These are phyloP conservation scores for Agrilus mali DNA, from an alignment of 2,888 invertebrate genomes.

Conservation along the genomic window DNA sequence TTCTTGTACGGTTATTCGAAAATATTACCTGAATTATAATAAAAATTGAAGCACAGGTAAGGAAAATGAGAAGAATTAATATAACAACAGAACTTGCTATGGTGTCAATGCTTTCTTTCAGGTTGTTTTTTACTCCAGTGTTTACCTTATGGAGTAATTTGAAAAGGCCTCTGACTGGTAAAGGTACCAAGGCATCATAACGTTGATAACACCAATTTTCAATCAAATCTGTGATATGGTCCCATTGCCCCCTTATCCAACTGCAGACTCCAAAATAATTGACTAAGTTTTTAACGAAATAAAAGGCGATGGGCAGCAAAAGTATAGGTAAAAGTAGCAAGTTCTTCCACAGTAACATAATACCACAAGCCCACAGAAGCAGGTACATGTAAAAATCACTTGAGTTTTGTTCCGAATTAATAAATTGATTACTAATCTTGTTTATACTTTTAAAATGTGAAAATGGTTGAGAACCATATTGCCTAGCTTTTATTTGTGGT, in stretches of 20 bases:
- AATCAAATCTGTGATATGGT: slow-evolving; percentile 20
- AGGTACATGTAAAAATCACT: slow-evolving; percentile 63
- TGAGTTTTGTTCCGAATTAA: slow-evolving; percentile 38
- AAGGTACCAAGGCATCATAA: slow-evolving; percentile 57
- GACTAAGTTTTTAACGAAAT: slow-evolving; percentile 43
- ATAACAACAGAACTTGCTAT: slow-evolving; percentile 81
- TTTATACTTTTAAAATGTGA: slow-evolving; percentile 3
- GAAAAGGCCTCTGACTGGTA: slow-evolving; percentile 63
- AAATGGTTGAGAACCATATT: too few species aligned
- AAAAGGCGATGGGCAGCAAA: slow-evolving; percentile 63
- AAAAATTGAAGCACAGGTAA: slow-evolving; percentile 68
- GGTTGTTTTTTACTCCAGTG: slow-evolving; percentile 43
- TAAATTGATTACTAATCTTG: slow-evolving; percentile 4
- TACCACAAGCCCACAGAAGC: slow-evolving; percentile 67
- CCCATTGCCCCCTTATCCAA: slow-evolving; percentile 32
- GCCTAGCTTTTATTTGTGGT: slow-evolving; percentile 12
- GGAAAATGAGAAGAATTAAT: slow-evolving; percentile 66
- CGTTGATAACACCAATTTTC: slow-evolving; percentile 51
- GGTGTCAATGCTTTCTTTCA: slow-evolving; percentile 71
- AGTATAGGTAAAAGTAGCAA: slow-evolving; percentile 62
- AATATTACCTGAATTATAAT: slow-evolving; percentile 62
- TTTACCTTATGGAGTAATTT: slow-evolving; percentile 57
- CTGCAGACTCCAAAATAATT: slow-evolving; percentile 42
- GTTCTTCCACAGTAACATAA: slow-evolving; percentile 78
- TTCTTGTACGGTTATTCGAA: slow-evolving; percentile 11